Base-by-base conservation (phyloP, 2,888 invertebrate genomes). In the Tryphoninae sp. region DNA sequence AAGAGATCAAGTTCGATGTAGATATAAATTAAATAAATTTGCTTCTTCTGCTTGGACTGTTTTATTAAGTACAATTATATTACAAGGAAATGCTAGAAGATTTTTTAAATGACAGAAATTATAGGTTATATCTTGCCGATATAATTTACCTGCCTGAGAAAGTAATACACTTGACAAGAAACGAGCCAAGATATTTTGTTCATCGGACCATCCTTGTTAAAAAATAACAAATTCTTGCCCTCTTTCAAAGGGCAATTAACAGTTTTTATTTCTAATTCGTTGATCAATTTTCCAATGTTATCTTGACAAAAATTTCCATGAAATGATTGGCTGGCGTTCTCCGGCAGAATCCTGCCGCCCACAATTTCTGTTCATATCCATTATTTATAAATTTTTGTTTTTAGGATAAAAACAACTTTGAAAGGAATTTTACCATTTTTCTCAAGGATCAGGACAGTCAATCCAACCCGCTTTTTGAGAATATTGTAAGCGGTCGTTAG, bases 401-500 rank as follows among this genome's bases (percentile, higher is more conserved):
- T 19, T 16, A 16, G 9, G 2, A 8, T 2, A 55, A 55, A 55
- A 16, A 19, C 9, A 3, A 19, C 0, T 33, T 64, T 4, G 4
- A 11, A 40, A 23, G 16, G 8, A 51, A 7, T 9, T 9, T 82
- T 84, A 89, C 90, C 85, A 55, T 82, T 83, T 74, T 82, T 82
- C 73, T 90, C 90, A 51, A 90, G 75, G 26, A 90, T 80, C 42
- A 89, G 67, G 11, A 89, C 79, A 3, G 84, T 81, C 58, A 90
- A 82, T 61, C 87, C 87, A 61, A 86, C 61, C 49, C 81, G n/a
- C 80, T 80, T 87, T 22, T 78, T 84, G 3, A 89, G 79, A 69
- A 89, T 86, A 64, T 85, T 83, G 58, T 88, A 86, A 0, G 88
- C 89, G 2, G 89, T 85, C 2, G 86, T 86, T 7, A 90, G 86